Evolutionary conservation across 53 echinoderm and acorn worm species (phyloP).

Genomic region (Paracentrotus lividus): DNA sequence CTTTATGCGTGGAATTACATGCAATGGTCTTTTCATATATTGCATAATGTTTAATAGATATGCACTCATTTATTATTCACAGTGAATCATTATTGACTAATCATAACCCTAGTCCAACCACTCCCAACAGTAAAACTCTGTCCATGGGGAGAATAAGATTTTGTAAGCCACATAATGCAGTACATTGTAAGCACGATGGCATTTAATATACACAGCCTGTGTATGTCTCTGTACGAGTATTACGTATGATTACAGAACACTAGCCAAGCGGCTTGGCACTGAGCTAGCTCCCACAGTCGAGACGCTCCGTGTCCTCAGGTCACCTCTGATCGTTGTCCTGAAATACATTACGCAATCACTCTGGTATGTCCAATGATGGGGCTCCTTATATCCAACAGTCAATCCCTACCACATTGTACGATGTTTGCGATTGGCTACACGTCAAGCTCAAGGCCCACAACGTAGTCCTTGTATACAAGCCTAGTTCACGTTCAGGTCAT

Average conservation of each 20-base stretch:
- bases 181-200: background rate
- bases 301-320: slow-evolving; percentile 49
- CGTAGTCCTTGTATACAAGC: slow-evolving; percentile 68
- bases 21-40: background rate
- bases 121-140: background rate
- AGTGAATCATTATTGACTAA: background rate
- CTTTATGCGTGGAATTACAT: too few species aligned
- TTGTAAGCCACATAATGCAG: background rate
- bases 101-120: background rate
- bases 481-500: slow-evolving; percentile 73
- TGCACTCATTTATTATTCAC: background rate
- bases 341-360: slow-evolving; percentile 72
- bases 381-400: slow-evolving; percentile 29
- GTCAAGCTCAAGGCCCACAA: slow-evolving; percentile 71
- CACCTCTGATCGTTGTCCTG: slow-evolving; percentile 71
- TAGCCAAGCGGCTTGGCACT: background rate
- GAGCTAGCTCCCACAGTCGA: background rate
- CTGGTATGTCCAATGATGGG: slow-evolving; percentile 59
- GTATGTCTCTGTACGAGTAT: background rate
- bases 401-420: background rate
- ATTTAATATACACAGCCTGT: background rate
- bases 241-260: slow-evolving; percentile 52
- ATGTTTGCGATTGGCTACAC: slow-evolving; percentile 41
- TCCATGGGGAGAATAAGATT: background rate
- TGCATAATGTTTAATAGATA: background rate